Evolutionary conservation across 2,113 vertebrate species (phyloP), one percentile per base, ranked within the genome.

Genomic region (Hystrix brachyura): DNA sequence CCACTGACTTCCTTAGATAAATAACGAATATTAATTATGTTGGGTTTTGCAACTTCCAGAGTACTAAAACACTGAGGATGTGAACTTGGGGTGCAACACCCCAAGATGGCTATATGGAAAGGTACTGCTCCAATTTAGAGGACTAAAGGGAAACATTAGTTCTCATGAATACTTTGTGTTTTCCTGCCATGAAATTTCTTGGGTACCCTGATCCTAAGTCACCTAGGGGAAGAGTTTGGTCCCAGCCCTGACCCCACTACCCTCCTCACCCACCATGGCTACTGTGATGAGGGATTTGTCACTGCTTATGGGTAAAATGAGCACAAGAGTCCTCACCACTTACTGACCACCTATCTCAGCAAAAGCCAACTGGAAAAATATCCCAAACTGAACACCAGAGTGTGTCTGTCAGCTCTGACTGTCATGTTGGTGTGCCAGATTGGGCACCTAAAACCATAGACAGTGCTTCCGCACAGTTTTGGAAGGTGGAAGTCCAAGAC

Each of bases 251-350:
- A 67, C 3, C 7, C 21, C 51, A 19, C 9, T 2, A 21, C 15
- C 7, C 27, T n/a, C 71, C 25, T 46, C 23, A 4, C 8, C 69
- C 0, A 1, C 19, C 55, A 5, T 0, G 11, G 9, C 57, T 27
- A 29, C 51, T 9, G 7, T 2, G 23, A 57, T 21, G 60, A 65
- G 21, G 23, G 5, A 3, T 29, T 23, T 55, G n/a, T 90, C 34
- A 2, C 10, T 2, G 32, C 48, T 82, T 4, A 25, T 0, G 0
- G n/a, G 17, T 7, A 57, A 72, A 17, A 15, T 2, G 4, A 4
- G 19, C 13, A 1, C 7, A 32, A 9, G n/a, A 2, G 8, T 57
- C 48, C 83, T 86, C 53, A 29, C 29, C 5, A 0, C 0, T 34
- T 25, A 38, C 69, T 1, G 27, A 19, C 48, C 27, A 43, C 27